Evolutionary conservation across 2,113 vertebrate genomes (phyloP), one percentile per base, ranked within the genome.

Genomic region (Symphodus melops): DNA sequence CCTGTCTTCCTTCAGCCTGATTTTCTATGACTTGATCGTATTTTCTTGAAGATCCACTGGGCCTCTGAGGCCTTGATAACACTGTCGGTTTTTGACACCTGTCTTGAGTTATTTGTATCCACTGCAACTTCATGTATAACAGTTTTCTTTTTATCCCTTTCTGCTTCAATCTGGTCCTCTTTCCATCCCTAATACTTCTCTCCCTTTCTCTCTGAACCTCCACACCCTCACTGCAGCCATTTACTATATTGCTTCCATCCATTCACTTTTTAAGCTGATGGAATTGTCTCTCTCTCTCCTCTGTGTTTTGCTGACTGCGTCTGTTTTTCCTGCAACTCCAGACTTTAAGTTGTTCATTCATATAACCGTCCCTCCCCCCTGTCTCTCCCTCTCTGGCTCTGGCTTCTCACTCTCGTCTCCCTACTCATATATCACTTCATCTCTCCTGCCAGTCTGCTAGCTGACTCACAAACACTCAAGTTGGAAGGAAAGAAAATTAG

Each of bases 291-390:
- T 52, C 68, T 70, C 58, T 66, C 52, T 14, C 46, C 46, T 71
- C 5, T 63, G 39, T 68, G 20, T 90, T 89, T 79, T 88, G 90
- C 92, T 93, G 92, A 93, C 83, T 23, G 59, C 57, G 10, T 68
- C 71, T 74, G 16, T 83, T 91, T 90, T 75, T 70, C 79, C 67
- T 84, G 73, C 82, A 73, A 58, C 75, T 83, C 74, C 20, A 12
- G 71, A 63, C 76, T 75, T 86, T 67, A 77, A 83, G 74, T 82
- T 78, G 79, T 79, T 86, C 84, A 88, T 85, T 93, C 88, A 76
- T 36, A 69, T 36, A 69, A 58, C 67, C 77, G 55, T 36, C n/a
- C 52, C n/a, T 51, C 23, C 65, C 52, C 39, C 2, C n/a, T 41
- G 12, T 52, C 16, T 71, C 49, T 75, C 49, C 46, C 58, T 54